Base-by-base conservation (phyloP, 2,888 invertebrate genomes). In the Nephrocerus scutellatus region DNA sequence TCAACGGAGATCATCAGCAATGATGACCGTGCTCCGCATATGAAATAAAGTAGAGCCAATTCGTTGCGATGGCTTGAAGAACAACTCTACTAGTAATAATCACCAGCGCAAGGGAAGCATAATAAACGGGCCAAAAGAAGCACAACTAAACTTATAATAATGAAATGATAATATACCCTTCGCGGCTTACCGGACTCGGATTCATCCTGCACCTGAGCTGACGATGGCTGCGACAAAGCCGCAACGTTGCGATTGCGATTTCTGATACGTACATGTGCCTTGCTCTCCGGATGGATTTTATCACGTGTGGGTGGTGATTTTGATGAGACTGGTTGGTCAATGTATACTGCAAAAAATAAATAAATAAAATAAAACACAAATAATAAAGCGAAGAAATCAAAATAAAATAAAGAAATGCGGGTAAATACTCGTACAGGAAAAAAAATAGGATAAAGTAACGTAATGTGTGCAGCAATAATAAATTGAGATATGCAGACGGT, bases 271-370 rank as follows among this genome's bases (percentile, higher is more conserved):
- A 71, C 74, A 39, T 77, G 70, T 39, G 79, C 79, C 68, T 83
- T 84, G 66, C 82, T 83, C 53, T 83, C 83, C 22, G 79, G 79
- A 55, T 81, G 77, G 54, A 83, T 75, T 72, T 84, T 85, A 68
- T 84, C 84, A 46, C 84, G 71, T 15, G 84, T 85, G 29, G 84
- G 84, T 30, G 85, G 84, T 4, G 84, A 84, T 23, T 84, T 84
- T 43, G 83, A 83, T 41, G 82, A 84, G 29, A 82, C 78, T 15
- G 80, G 80, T 62, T 80, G 79, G 61, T 80, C 79, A 15, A 73
- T 75, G 65, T 80, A 80, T 47, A 75, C 74, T 75, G 66, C 2
- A 67, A 68, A 15, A 32, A 41, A 30, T n/a, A n/a, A n/a, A n/a
- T n/a, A n/a, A n/a, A n/a, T n/a, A n/a, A n/a, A n/a, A n/a, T n/a